phyloP scores from a whole-genome alignment of 2,797 vertebrate species.

The Lophius americanus region DNA sequence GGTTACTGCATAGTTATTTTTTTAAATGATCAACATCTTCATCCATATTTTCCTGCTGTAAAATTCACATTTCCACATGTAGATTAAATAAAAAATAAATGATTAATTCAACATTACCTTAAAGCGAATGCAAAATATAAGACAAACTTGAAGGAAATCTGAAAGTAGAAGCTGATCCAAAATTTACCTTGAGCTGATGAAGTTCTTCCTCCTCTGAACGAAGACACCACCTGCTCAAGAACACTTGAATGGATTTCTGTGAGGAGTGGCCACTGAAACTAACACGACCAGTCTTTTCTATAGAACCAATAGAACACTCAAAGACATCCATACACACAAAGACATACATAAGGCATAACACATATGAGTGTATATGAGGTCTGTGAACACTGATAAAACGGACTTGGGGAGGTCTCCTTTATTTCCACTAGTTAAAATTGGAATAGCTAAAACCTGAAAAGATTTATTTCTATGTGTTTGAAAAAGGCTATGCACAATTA shows the following conservation, averaged over 20 bases:
- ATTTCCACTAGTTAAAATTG: too few relatives aligned
- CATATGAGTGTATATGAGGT: too few relatives aligned
- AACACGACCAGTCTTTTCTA: slow-evolving; percentile 34
- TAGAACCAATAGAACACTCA: slow-evolving; percentile 1
- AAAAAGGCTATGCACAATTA: too few relatives aligned
- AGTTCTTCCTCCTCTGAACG: slow-evolving; percentile 10
- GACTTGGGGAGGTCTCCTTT: too few relatives aligned
- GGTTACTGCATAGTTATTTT: too few relatives aligned
- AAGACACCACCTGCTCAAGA: slow-evolving; percentile 7
- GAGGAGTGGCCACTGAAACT: slow-evolving; percentile 53
- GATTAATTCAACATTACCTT: not conserved
- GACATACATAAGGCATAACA: not conserved
- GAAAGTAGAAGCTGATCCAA: not conserved
- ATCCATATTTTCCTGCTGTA: too few relatives aligned
- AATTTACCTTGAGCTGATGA: slow-evolving; percentile 32
- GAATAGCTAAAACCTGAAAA: too few relatives aligned
- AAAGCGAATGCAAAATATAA: not conserved
- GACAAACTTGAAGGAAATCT: not conserved
- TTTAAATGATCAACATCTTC: too few relatives aligned
- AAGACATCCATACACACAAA: not conserved
- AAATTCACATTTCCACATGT: too few relatives aligned
- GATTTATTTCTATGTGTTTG: too few relatives aligned
- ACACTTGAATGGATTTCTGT: slow-evolving; percentile 31
- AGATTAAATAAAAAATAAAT: not conserved
- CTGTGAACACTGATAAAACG: too few relatives aligned